These are phyloP conservation scores for Parnassius smintheus DNA, from an alignment of 2,888 invertebrate genomes.

Conservation along the genomic window DNA sequence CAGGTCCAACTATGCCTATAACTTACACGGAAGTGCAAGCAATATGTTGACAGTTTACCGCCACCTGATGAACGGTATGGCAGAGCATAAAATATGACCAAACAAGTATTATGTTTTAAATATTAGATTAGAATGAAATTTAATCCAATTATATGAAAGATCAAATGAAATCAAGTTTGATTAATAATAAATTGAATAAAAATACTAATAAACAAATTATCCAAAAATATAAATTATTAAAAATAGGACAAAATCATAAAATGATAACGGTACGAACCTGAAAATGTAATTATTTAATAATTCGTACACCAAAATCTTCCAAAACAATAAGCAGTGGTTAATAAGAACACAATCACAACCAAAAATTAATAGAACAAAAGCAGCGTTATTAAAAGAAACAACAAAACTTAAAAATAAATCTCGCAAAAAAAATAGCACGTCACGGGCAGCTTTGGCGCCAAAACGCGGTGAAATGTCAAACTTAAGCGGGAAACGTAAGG, in stretches of 20 bases:
- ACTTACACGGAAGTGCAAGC: too few species aligned
- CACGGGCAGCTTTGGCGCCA: conserved; percentile 52
- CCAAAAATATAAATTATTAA: too few species aligned
- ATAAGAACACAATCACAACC: conserved; percentile 13
- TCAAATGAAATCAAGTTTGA: too few species aligned
- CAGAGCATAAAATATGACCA: too few species aligned
- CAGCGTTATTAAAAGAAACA: background rate
- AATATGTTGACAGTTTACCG: too few species aligned
- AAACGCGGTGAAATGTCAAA: conserved; percentile 67
- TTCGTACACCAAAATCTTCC: background rate
- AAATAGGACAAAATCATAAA: too few species aligned
- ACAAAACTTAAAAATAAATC: conserved; percentile 4
- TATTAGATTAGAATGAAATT: too few species aligned
- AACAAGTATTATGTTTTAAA: too few species aligned
- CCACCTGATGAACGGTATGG: too few species aligned
- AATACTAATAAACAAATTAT: background rate
- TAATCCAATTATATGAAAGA: too few species aligned
- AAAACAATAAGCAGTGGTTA: background rate
- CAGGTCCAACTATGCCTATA: too few species aligned
- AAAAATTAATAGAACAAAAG: background rate
- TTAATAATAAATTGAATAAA: background rate
- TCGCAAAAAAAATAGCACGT: conserved; percentile 25
- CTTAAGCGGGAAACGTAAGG: conserved; percentile 51
- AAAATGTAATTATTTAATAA: conserved; percentile 5
- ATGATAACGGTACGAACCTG: conserved; percentile 14